phyloP scores from a whole-genome alignment of 2,888 invertebrate genomes.

The Epinotia demarniana region DNA sequence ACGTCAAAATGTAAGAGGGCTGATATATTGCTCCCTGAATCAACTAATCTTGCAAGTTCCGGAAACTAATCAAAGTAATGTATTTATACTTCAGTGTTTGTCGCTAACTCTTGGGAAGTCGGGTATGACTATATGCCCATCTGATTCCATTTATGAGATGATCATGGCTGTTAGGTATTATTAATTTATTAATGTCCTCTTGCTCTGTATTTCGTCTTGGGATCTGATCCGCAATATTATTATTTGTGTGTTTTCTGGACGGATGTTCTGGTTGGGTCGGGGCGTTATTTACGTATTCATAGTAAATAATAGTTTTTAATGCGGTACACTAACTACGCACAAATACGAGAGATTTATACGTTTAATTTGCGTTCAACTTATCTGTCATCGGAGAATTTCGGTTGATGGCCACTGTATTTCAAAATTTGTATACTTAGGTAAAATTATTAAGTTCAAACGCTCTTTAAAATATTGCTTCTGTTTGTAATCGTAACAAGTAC shows the following conservation, averaged over 20 bases:
- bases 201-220: neutral
- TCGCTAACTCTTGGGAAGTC: slow-evolving; percentile 18
- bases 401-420: slow-evolving; percentile 9
- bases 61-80: slow-evolving; percentile 44
- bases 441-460: no score
- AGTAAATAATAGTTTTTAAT: no score
- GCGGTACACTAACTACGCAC: no score
- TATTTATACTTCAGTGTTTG: slow-evolving; percentile 39
- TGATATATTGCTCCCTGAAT: slow-evolving; percentile 35
- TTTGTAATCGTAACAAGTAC: slow-evolving; percentile 21
- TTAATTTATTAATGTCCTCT: neutral
- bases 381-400: neutral
- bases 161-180: neutral
- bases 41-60: slow-evolving; percentile 34
- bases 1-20: slow-evolving; percentile 22
- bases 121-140: neutral
- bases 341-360: no score
- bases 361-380: no score
- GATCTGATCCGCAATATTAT: neutral
- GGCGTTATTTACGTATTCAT: no score
- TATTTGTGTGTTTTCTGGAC: neutral
- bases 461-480: slow-evolving; percentile 4
- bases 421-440: slow-evolving; percentile 43
- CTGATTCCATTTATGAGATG: slow-evolving; percentile 11
- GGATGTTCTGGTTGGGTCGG: neutral